A percentile compares a stretch with the other conserved stretches of the same genome.
Evolutionary conservation across 2,113 vertebrate genomes (phyloP).

Genomic region (Perccottus glenii): DNA sequence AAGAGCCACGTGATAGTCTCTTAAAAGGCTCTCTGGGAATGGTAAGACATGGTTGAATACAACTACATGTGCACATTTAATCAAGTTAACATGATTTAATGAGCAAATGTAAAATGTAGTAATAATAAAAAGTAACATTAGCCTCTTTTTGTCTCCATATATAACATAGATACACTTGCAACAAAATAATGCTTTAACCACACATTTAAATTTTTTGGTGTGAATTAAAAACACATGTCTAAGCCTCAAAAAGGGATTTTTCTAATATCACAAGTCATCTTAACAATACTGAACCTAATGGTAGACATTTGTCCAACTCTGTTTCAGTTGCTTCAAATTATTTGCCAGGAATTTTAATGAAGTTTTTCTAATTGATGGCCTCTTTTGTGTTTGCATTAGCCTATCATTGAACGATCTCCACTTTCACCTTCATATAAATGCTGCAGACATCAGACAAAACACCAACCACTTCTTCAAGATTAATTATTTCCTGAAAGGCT

Average conservation of each 20-base stretch:
- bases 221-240: no score
- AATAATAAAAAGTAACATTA: not conserved
- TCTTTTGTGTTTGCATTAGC: slow-evolving; percentile 27
- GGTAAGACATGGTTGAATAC: slow-evolving; percentile 18
- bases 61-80: not conserved
- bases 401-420: not conserved
- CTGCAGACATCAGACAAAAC: slow-evolving; percentile 17
- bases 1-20: slow-evolving; percentile 43
- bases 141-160: not conserved
- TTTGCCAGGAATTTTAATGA: slow-evolving; percentile 15
- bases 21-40: slow-evolving; percentile 23
- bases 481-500: slow-evolving; percentile 29
- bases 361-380: not conserved
- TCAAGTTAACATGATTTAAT: slow-evolving; percentile 3
- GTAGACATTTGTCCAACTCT: not conserved
- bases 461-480: slow-evolving; percentile 10
- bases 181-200: no score
- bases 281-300: not conserved
- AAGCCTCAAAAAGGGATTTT: no score
- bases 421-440: slow-evolving; percentile 6
- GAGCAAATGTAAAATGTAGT: not conserved
- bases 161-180: no score
- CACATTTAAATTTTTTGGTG: not conserved
- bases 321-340: not conserved
- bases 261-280: no score